These are phyloP conservation scores for Gymnocephalus cernua DNA, from an alignment of 2,113 vertebrate genomes.

Conservation along the genomic window DNA sequence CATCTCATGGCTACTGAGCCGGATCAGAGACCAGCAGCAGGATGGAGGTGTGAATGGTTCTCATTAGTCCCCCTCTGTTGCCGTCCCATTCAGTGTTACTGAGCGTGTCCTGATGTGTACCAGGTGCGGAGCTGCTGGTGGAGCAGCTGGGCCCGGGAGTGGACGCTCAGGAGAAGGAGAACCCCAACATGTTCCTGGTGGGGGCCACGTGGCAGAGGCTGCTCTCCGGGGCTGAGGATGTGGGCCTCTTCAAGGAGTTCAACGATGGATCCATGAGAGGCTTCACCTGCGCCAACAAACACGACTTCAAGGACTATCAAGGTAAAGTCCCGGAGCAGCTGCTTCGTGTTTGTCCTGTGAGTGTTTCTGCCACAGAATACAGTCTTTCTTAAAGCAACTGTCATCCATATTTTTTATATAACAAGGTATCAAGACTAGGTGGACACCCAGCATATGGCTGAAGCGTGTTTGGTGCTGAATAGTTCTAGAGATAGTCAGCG, in stretches of 20 bases:
- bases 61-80: too few relatives aligned
- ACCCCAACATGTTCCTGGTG: slow-evolving; percentile 89
- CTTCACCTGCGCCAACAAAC: slow-evolving; percentile 89
- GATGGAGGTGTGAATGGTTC: slow-evolving; percentile 86
- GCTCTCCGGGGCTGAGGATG: slow-evolving; percentile 90
- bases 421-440: too few relatives aligned
- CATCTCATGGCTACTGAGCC: slow-evolving; percentile 88
- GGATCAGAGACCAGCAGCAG: slow-evolving; percentile 88
- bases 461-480: too few relatives aligned
- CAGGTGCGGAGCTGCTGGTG: slow-evolving; percentile 92
- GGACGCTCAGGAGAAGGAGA: slow-evolving; percentile 78
- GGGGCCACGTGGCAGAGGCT: slow-evolving; percentile 88
- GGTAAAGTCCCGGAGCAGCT: slow-evolving; percentile 80
- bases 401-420: background rate
- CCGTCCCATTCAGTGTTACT: background rate
- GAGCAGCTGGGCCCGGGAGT: slow-evolving; percentile 82
- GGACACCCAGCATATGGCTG: too few relatives aligned
- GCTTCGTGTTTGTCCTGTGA: background rate
- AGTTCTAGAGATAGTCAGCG: too few relatives aligned
- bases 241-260: slow-evolving; percentile 94
- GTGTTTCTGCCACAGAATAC: background rate
- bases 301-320: slow-evolving; percentile 90
- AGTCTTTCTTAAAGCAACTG: background rate
- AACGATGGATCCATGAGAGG: slow-evolving; percentile 91
- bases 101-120: background rate